Base-by-base conservation (phyloP, 2,113 vertebrate species). In the Carassius auratus region DNA sequence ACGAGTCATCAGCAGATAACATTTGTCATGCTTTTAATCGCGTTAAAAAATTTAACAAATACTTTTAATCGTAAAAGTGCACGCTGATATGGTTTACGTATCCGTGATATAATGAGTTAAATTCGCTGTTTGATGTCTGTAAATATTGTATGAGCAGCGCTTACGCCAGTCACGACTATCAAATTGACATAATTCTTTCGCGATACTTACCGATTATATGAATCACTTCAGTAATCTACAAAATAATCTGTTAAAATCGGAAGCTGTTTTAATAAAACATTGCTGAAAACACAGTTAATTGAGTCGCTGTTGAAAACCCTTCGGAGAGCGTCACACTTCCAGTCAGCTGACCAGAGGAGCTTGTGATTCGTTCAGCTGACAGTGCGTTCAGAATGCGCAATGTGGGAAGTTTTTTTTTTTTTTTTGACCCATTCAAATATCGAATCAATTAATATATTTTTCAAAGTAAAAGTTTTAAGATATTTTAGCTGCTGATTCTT, bases 261-360 rank as follows among this genome's bases (percentile, higher is more conserved):
- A 19, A 81, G 23, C 4, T 50, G 6, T 7, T 52, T 59, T 17
- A 38, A 10, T 1, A 75, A 78, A 85, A 42, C 13, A 83, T 57
- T n/a, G 17, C 6, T 13, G 30, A 15, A n/a, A 57, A 19, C 6
- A 80, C 9, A 83, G 23, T 71, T 79, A 21, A 50, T 42, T 59
- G 48, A 10, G 30, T 36, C 50, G 36, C 66, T 52, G 62, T 50
- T 9, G 26, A 17, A 73, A 66, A 3, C 38, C 4, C 12, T 14
- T 52, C 38, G 19, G 15, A 81, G 4, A 75, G 55, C 90, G 89
- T 91, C 90, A 90, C 90, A 86, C 76, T 90, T 88, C 90, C 42
- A 85, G 92, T 95, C 94, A 95, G 92, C 92, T 94, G 94, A 95
- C 87, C 90, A 2, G 52, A 69, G 21, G 33, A 74, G 52, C 8